A percentile compares a stretch with the other conserved stretches of the same genome.
Evolutionary conservation across 2,888 invertebrate species (phyloP).

Genomic region (Rhagonycha lutea): DNA sequence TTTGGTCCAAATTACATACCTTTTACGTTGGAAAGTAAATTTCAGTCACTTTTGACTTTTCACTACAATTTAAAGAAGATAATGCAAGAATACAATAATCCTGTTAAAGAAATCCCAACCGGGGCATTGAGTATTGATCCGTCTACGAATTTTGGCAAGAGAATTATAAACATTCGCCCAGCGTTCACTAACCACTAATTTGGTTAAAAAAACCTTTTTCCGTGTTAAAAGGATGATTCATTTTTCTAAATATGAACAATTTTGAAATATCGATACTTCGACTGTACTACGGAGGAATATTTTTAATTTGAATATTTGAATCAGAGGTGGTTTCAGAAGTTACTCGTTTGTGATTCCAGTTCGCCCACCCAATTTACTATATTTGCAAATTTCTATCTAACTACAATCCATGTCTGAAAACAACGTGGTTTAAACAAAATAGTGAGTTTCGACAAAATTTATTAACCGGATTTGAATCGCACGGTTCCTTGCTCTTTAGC

Average conservation of each 20-base stretch:
- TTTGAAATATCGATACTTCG: conserved; percentile 4
- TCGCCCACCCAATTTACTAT: conserved; percentile 19
- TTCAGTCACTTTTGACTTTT: background rate
- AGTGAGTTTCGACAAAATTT: background rate
- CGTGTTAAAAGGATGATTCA: conserved; percentile 9
- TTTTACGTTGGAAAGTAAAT: background rate
- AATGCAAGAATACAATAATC: background rate
- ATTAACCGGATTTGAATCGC: background rate
- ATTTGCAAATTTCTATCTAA: conserved; percentile 13
- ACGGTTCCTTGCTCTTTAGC: background rate
- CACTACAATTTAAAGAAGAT: background rate
- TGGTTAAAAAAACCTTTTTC: background rate
- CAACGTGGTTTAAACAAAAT: background rate
- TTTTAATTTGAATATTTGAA: conserved; percentile 6
- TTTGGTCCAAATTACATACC: background rate
- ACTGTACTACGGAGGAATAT: conserved; percentile 4
- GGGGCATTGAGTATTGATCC: conserved; percentile 11
- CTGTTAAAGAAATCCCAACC: background rate
- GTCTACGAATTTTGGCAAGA: conserved; percentile 12
- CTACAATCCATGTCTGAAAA: conserved; percentile 9
- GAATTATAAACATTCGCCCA: background rate
- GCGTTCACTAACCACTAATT: background rate
- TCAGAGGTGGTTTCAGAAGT: conserved; percentile 4
- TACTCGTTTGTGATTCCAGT: conserved; percentile 14
- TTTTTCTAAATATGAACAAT: conserved; percentile 1